Base-by-base conservation (phyloP, 2,113 vertebrate species). In the Corvus hawaiiensis region DNA sequence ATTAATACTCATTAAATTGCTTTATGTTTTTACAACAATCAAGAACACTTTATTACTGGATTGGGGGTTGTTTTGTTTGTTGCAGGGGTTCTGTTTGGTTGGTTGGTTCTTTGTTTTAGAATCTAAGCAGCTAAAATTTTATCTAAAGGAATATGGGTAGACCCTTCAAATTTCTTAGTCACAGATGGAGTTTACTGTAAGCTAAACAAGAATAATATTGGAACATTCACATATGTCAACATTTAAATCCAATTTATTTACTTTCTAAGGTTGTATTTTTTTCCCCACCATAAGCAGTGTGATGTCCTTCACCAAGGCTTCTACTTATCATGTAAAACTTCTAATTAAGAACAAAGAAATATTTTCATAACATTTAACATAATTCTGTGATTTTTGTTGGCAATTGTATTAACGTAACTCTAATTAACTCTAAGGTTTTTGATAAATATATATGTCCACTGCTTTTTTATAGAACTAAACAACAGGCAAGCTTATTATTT, bases 311-410 rank as follows among this genome's bases (percentile, higher is more conserved):
- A 75, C 67, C 68, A 84, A 86, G 81, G 58, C 3, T 59, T 55
- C 78, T 35, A 7, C 48, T 75, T 61, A 67, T 44, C 18, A 73
- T 1, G 20, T 46, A 68, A 92, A 75, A 96, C 62, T 69, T 63
- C 52, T 89, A 72, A 84, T 90, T 94, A 94, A 61, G 48, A 91
- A 81, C 6, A 87, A 84, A 82, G 24, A 68, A 79, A 77, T 51
- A 71, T 90, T 84, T 95, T 79, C 68, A 78, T 72, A 90, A 44
- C 46, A 58, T 93, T 89, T 91, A 96, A 93, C 32, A 93, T 54
- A 93, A 84, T 72, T 89, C 63, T 37, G 49, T 44, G 11, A 79
- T 61, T 89, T 94, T 75, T 93, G 69, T 37, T 48, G 69, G 39
- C 18, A 64, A 21, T 13, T 74, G 15, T 78, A 43, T 69, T 93